Percentiles rank a stretch among this genome's conserved stretches.
These are phyloP conservation scores for Martes martes DNA, from an alignment of 2,113 vertebrate species.

Conservation along the genomic window DNA sequence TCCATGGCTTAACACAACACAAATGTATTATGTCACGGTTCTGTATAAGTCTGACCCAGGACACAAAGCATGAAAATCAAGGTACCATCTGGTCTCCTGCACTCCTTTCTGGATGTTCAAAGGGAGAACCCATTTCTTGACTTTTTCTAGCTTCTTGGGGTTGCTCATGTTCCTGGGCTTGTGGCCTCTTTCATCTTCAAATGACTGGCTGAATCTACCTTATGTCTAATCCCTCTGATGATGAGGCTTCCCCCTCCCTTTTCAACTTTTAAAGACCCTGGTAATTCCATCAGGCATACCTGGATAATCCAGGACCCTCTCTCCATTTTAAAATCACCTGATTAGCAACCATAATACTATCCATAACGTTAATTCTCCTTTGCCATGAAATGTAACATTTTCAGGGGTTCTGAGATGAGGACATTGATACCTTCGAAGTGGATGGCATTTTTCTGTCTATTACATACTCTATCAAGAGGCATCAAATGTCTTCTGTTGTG, in stretches of 20 bases:
- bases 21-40: not conserved
- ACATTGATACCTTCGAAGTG: too few relatives aligned
- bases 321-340: not conserved
- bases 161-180: not conserved
- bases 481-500: not conserved
- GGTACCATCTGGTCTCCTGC: not conserved
- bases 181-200: not conserved
- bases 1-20: not conserved
- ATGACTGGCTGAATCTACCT: too few relatives aligned
- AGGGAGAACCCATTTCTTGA: not conserved
- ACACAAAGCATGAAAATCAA: not conserved
- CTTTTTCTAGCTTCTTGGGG: not conserved
- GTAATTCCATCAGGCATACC: not conserved
- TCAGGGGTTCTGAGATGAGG: not conserved
- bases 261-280: not conserved
- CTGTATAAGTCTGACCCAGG: not conserved
- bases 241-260: not conserved
- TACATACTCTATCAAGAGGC: not conserved
- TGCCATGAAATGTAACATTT: not conserved
- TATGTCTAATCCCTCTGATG: not conserved
- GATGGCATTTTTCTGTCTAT: not conserved
- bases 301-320: not conserved
- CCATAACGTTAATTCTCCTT: not conserved
- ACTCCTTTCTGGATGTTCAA: not conserved
- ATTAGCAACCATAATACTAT: not conserved